Conservation (phyloP, 2,113 vertebrate species). For the Scomber scombrus region DNA sequence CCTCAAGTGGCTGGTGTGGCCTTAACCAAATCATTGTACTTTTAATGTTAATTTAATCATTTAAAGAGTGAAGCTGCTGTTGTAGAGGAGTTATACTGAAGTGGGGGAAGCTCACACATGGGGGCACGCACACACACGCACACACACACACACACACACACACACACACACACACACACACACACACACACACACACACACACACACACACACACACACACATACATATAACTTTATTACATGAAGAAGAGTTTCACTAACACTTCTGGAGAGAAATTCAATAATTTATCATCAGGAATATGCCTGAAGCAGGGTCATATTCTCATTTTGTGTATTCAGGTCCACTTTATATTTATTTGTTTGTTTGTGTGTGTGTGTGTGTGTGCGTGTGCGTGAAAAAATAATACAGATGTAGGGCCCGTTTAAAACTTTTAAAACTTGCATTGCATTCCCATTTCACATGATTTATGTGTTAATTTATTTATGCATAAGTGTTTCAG, state of each 20-base stretch:
- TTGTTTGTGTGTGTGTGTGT: too few relatives aligned
- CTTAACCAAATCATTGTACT: slow-evolving; percentile 49
- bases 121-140: neutral
- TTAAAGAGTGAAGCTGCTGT: slow-evolving; percentile 25
- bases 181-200: neutral
- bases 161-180: neutral
- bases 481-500: slow-evolving; percentile 1
- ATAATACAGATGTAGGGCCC: slow-evolving; percentile 2
- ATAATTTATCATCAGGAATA: slow-evolving; percentile 55
- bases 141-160: neutral
- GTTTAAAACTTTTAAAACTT: slow-evolving; percentile 4
- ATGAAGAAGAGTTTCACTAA: slow-evolving; percentile 28
- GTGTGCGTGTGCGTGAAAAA: neutral
- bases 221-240: slow-evolving; percentile 9
- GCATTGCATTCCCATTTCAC: neutral
- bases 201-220: too few relatives aligned
- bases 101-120: neutral
- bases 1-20: slow-evolving; percentile 53
- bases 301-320: slow-evolving; percentile 39
- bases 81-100: neutral
- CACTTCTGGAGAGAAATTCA: slow-evolving; percentile 29
- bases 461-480: slow-evolving; percentile 11
- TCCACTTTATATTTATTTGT: slow-evolving; percentile 23
- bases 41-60: slow-evolving; percentile 46
- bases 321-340: slow-evolving; percentile 12